Base-by-base conservation (phyloP, 2,888 invertebrate species). In the Cephonodes hylas region DNA sequence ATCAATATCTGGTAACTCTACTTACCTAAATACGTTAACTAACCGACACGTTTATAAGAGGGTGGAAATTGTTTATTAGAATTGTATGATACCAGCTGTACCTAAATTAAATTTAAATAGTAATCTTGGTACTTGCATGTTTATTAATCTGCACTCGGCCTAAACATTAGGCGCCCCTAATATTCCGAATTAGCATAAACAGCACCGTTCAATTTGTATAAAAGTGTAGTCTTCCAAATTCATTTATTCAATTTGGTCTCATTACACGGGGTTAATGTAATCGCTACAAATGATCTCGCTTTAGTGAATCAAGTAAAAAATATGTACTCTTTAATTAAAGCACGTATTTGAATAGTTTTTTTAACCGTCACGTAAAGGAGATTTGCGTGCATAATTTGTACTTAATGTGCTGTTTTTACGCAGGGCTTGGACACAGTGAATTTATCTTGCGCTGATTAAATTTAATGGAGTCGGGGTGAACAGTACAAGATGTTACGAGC, bases 181-280 rank as follows among this genome's bases (percentile, higher is more conserved):
- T 61, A 68, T 62, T 38, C 56, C 53, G 42, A 71, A 73, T 73
- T 66, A 64, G 22, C 67, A 70, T 70, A 63, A 74, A 67, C 61
- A 64, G 58, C 62, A 64, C 64, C 70, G 70, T 72, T 68, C 25
- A 66, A 66, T 70, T 73, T 70, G 67, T 64, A 61, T 62, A 65
- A 67, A 72, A 69, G 71, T 71, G 66, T 68, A 67, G 64, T 65
- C 57, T 64, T 67, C 61, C 20, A 61, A 59, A 66, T 74, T 68
- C 58, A 73, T 74, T 68, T 71, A 67, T 69, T 73, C 66, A 65
- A 65, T 64, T 64, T 44, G 44, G 20, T 58, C 62, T 64, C 64
- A 71, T 59, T 66, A 60, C 42, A 60, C 13, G 13, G 42, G 59
- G 38, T 53, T 31, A 53, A 53, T 31, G 53, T 31, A 7, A 53